Percentiles rank a stretch among this genome's conserved stretches.
Conservation (phyloP, 2,797 vertebrate species). For the Margarornis squamiger region DNA sequence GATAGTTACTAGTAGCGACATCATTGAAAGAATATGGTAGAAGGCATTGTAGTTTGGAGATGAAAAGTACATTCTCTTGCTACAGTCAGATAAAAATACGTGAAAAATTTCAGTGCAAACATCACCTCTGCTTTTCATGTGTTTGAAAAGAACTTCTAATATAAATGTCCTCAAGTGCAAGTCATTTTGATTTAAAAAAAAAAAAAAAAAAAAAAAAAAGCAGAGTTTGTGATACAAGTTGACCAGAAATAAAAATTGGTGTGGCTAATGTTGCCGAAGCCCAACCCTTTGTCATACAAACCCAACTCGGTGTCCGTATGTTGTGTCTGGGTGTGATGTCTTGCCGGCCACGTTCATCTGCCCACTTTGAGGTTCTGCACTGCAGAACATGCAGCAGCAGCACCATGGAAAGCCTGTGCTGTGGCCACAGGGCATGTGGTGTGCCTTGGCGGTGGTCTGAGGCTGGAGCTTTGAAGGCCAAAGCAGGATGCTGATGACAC, state of each 20-base stretch:
- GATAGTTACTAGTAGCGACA: not conserved
- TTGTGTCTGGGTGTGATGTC: not conserved
- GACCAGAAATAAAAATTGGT: not conserved
- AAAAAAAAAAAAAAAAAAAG: not conserved
- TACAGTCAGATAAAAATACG: not conserved
- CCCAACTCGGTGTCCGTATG: fast-evolving
- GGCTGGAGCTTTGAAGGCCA: not conserved
- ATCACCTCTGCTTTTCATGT: not conserved
- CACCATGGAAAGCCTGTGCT: not conserved
- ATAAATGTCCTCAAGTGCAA: not conserved
- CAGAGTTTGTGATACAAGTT: not conserved
- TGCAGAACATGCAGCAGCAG: fast-evolving
- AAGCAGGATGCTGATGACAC: not conserved
- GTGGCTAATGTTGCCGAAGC: not conserved
- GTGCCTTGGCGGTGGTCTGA: not conserved
- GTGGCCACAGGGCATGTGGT: fast-evolving
- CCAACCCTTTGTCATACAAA: not conserved
- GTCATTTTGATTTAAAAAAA: not conserved
- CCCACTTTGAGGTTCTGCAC: not conserved
- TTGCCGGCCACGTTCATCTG: fast-evolving
- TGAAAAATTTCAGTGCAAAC: not conserved
- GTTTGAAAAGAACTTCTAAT: not conserved
- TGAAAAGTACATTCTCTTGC: not conserved
- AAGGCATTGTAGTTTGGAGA: not conserved
- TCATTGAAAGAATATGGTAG: not conserved